Percentiles rank a stretch among this genome's conserved stretches.
phyloP scores from a whole-genome alignment of 2,888 invertebrate species.

The Euphydryas editha region DNA sequence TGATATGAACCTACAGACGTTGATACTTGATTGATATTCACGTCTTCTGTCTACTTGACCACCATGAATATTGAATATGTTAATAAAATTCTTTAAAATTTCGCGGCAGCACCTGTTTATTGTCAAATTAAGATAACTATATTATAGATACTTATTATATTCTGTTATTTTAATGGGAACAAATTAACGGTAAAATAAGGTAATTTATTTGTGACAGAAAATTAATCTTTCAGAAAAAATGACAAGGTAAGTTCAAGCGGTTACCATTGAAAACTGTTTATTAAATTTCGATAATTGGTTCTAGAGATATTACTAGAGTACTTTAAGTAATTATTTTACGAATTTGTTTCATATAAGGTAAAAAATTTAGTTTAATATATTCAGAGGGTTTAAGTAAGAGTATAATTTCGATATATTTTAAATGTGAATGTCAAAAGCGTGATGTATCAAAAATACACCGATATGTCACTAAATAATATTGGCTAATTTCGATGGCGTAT shows the following conservation, averaged over 20 bases:
- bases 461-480: too few relatives aligned
- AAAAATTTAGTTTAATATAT: neutral
- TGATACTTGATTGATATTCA: too few relatives aligned
- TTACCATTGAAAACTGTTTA: neutral
- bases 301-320: neutral
- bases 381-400: too few relatives aligned
- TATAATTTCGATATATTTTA: too few relatives aligned
- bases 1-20: too few relatives aligned
- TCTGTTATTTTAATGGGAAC: neutral
- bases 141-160: neutral
- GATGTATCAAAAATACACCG: too few relatives aligned
- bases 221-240: neutral
- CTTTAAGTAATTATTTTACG: neutral
- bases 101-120: neutral
- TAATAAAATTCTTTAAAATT: too few relatives aligned
- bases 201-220: conserved; percentile 8
- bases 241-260: neutral
- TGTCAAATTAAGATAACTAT: conserved; percentile 7
- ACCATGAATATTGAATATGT: too few relatives aligned
- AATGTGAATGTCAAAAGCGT: too few relatives aligned
- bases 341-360: neutral
- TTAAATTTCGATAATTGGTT: neutral
- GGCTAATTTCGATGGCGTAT: too few relatives aligned
- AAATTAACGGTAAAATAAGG: neutral
- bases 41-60: too few relatives aligned